Percentiles rank a stretch among this genome's conserved stretches.
These are phyloP conservation scores for Apostichopus californicus DNA, from an alignment of 35 echinoderm and acorn worm genomes.

Conservation along the genomic window DNA sequence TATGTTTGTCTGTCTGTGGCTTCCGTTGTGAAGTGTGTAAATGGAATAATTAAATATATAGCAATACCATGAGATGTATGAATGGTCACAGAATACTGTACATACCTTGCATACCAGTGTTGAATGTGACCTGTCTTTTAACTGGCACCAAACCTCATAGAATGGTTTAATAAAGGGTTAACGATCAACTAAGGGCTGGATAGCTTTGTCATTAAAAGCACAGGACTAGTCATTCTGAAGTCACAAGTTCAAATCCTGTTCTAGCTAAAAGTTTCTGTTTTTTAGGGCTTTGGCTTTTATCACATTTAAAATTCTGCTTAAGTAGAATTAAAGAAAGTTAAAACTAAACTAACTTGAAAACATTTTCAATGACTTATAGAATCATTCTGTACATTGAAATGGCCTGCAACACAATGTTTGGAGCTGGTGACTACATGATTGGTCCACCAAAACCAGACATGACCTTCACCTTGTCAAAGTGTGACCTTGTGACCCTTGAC, in stretches of 20 bases:
- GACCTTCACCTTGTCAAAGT: constrained; percentile 67
- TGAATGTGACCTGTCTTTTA: too few species aligned
- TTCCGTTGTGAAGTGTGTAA: not conserved
- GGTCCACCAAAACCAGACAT: constrained; percentile 58
- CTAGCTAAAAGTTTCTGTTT: not conserved
- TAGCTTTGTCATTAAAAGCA: too few species aligned
- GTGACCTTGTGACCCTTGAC: constrained; percentile 76
- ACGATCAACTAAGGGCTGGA: too few species aligned
- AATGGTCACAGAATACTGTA: too few species aligned
- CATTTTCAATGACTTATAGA: not conserved
- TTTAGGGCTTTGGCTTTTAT: not conserved
- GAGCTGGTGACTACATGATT: constrained; percentile 75
- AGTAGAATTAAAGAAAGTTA: not conserved
- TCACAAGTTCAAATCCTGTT: not conserved
- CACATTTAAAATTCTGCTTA: not conserved
- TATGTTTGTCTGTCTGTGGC: too few species aligned
- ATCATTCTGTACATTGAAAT: constrained; percentile 79
- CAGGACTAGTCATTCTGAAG: not conserved
- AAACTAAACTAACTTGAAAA: not conserved
- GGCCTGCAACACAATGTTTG: constrained; percentile 86
- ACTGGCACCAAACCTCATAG: too few species aligned
- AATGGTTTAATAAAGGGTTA: too few species aligned
- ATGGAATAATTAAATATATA: not conserved
- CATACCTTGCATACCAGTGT: too few species aligned
- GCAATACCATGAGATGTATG: too few species aligned